These are phyloP conservation scores for Lamellibrachia columna DNA, from an alignment of 2,888 invertebrate species.

Conservation along the genomic window DNA sequence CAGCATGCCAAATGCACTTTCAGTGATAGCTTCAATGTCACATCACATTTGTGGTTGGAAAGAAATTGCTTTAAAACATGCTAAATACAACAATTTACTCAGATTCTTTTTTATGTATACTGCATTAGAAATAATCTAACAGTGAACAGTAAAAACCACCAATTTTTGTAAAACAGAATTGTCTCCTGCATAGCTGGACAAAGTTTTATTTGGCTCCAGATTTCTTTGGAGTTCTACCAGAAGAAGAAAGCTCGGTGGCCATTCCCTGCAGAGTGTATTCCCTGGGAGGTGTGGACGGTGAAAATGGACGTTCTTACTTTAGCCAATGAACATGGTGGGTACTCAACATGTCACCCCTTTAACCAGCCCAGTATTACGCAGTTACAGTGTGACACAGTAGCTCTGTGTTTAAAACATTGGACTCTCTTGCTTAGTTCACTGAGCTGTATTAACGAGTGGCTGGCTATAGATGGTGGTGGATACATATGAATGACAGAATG, in stretches of 20 bases:
- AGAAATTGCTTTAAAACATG: neutral
- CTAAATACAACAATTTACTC: neutral
- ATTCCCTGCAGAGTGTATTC: conserved; percentile 89
- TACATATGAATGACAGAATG: no score
- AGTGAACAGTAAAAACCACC: neutral
- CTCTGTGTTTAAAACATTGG: no score
- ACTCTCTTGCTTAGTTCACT: no score
- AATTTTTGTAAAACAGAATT: neutral
- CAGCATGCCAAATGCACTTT: neutral
- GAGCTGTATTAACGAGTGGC: no score
- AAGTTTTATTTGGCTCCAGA: conserved; percentile 61
- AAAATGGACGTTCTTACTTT: conserved; percentile 83
- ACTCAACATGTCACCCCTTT: no score
- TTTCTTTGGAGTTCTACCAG: conserved; percentile 94
- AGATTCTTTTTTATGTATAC: neutral
- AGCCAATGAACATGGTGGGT: conserved; percentile 79
- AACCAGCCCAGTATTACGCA: no score
- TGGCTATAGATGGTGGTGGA: no score
- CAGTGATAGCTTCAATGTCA: neutral
- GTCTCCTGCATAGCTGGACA: neutral
- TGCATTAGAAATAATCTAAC: neutral
- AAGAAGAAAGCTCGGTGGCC: conserved; percentile 89
- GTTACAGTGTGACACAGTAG: no score
- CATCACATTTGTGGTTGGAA: neutral
- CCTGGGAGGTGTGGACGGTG: conserved; percentile 99